Evolutionary conservation across 2,113 vertebrate species (phyloP).

Genomic region (Podarcis cretensis): DNA sequence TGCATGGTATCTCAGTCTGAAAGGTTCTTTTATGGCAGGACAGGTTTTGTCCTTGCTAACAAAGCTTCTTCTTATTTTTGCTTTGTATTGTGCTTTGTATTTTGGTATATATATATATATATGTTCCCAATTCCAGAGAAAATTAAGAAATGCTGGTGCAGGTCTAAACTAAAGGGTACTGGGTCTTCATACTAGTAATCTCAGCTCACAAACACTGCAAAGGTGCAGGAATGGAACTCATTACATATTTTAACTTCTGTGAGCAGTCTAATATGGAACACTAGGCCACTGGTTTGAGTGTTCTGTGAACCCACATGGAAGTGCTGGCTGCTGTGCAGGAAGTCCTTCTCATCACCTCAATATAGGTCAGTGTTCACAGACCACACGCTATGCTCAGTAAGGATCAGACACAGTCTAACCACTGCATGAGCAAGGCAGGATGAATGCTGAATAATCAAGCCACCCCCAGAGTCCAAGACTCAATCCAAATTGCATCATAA

Average conservation of each 20-base stretch:
- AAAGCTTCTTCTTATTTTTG: background rate
- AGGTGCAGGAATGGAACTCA: background rate
- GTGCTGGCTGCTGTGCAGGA: background rate
- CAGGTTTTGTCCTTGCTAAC: constrained; percentile 5
- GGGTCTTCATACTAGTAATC: background rate
- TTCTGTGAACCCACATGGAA: background rate
- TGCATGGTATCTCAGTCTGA: background rate
- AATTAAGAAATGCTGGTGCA: background rate
- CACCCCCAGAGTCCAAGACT: background rate
- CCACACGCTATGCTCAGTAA: background rate
- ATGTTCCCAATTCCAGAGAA: background rate
- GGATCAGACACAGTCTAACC: too few relatives aligned
- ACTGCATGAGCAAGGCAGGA: too few relatives aligned
- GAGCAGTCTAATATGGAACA: background rate
- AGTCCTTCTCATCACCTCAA: background rate
- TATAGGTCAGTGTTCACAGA: background rate
- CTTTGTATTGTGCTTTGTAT: background rate
- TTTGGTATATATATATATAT: background rate
- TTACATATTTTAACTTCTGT: background rate
- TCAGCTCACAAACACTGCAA: background rate
- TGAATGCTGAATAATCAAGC: too few relatives aligned
- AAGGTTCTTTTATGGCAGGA: background rate
- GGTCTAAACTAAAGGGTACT: background rate
- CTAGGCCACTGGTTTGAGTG: background rate
- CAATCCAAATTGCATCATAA: background rate